Evolutionary conservation across 2,797 vertebrate species (phyloP), one percentile per base, ranked within the genome.

Genomic region (Zonotrichia albicollis): DNA sequence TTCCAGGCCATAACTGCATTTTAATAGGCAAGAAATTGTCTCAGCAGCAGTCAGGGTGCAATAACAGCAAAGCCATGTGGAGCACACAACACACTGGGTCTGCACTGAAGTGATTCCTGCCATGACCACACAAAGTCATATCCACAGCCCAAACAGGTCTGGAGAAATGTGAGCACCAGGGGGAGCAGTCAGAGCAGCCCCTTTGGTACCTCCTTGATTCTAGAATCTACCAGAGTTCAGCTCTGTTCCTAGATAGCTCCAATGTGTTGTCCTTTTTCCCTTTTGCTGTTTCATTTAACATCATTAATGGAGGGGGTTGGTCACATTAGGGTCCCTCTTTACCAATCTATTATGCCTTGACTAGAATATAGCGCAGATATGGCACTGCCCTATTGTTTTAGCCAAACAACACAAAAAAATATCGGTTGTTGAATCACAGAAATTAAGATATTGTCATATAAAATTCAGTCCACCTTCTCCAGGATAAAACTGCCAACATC

Each of bases 21-120:
- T 97, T 96, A 97, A 95, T 96, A 95, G 95, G 95, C 94, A 97
- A 97, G 95, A 97, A 96, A 96, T 96, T 94, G 95, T 96, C 95
- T 97, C 95, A 95, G 96, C 85, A 93, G 95, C 94, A 95, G 91
- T 84, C 93, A 88, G 95, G 89, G 95, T 84, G 74, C 95, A 97
- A 90, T 96, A 95, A 96, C 73, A 95, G 94, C 95, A 95, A 87
- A 89, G 68, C 67, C 77, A 40, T 48, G 74, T 18, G 46, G 85
- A 94, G 80, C 74, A 65, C 6, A 4, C 7, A 3, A 10, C 94
- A 89, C 45, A 43, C 71, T 34, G 61, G 80, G 54, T 91, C 93
- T 91, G 81, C 65, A 51, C 80, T 80, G 87, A 80, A 88, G 68
- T 51, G 57, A 60, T 45, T 88, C 78, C 64, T 74, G 83, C 87